Percentiles rank a stretch among this genome's conserved stretches.
phyloP scores from a whole-genome alignment of 1,140 invertebrate genomes.

The Goniozus legneri region DNA sequence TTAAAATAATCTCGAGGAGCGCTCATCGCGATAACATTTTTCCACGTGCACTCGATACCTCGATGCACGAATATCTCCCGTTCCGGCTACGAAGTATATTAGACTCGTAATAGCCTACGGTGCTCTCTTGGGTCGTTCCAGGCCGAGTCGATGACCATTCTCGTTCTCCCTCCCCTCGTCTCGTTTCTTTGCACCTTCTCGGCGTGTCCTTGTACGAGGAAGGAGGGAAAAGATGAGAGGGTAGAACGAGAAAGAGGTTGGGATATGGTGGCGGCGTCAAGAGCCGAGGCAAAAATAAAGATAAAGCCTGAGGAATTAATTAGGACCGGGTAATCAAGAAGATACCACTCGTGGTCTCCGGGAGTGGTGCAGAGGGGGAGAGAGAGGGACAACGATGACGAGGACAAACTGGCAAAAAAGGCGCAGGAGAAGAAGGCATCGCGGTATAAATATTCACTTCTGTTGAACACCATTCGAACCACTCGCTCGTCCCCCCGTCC shows the following conservation, averaged over 20 bases:
- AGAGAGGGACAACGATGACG: conserved; percentile 15
- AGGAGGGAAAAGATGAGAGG: too few species aligned
- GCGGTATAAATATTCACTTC: conserved; percentile 48
- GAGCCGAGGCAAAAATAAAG: conserved; percentile 34
- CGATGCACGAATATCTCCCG: too few species aligned
- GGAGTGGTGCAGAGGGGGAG: conserved; percentile 15
- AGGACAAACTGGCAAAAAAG: conserved; percentile 38
- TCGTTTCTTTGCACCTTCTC: conserved; percentile 4
- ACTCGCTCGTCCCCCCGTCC: conserved; percentile 43
- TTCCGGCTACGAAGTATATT: too few species aligned
- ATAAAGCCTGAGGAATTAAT: conserved; percentile 52
- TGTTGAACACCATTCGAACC: conserved; percentile 46
- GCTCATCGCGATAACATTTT: too few species aligned
- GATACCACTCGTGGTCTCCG: conserved; percentile 33
- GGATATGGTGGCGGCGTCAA: not conserved
- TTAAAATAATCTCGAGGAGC: too few species aligned
- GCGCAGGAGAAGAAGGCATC: conserved; percentile 33
- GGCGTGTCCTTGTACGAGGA: too few species aligned
- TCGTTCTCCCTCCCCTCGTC: not conserved
- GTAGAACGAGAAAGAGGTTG: too few species aligned
- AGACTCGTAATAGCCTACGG: too few species aligned
- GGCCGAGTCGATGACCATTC: conserved; percentile 22
- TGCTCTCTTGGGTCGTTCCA: conserved; percentile 16
- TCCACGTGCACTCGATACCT: too few species aligned
- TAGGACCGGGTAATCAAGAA: conserved; percentile 49